phyloP scores from a whole-genome alignment of 2,888 invertebrate species.

The Drosophila imparisetae region DNA sequence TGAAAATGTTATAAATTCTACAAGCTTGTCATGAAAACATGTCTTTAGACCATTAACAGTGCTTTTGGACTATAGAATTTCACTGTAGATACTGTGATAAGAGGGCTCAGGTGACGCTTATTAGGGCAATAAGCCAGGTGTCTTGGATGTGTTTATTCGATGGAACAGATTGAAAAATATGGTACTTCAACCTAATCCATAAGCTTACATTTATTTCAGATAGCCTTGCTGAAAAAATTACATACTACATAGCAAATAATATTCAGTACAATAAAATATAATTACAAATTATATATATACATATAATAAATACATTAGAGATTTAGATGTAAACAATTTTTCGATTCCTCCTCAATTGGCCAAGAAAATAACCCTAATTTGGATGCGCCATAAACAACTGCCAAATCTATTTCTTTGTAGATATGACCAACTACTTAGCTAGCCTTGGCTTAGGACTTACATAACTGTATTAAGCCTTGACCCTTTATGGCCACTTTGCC shows the following conservation, averaged over 20 bases:
- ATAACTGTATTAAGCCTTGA: constrained; percentile 46
- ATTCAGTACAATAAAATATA: background rate
- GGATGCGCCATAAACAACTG: background rate
- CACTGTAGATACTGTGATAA: background rate
- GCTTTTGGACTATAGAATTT: constrained; percentile 27
- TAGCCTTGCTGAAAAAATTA: background rate
- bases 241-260: background rate
- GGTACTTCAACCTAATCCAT: constrained; percentile 6
- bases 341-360: background rate
- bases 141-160: constrained; percentile 30
- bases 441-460: constrained; percentile 26
- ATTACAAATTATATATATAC: background rate
- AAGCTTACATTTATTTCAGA: background rate
- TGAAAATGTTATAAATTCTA: constrained; percentile 55
- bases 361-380: background rate
- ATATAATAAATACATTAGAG: background rate
- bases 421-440: constrained; percentile 7
- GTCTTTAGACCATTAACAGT: constrained; percentile 13
- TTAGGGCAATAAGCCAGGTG: constrained; percentile 52
- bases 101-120: constrained; percentile 57
- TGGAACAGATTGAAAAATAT: constrained; percentile 41
- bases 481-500: constrained; percentile 30
- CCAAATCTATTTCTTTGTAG: constrained; percentile 5
- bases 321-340: background rate
- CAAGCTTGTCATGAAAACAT: constrained; percentile 36